Evolutionary conservation across 2,113 vertebrate species (phyloP).

Genomic region (Albula goreensis): DNA sequence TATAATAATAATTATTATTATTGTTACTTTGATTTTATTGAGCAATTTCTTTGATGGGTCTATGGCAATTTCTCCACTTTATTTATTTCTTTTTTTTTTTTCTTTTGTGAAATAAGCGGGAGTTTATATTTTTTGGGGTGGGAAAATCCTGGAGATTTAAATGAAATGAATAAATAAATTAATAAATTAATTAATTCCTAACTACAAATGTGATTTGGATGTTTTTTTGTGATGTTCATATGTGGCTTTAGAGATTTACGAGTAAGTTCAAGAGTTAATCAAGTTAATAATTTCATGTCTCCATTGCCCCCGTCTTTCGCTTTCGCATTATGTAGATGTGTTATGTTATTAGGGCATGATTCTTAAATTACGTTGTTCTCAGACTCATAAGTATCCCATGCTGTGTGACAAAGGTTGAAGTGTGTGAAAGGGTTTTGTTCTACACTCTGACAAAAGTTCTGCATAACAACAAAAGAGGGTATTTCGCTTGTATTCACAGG

Average conservation of each 20-base stretch:
- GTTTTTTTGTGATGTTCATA: constrained; percentile 15
- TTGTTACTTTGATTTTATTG: constrained; percentile 71
- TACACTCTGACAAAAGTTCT: no score
- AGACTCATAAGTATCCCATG: no score
- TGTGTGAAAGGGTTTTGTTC: no score
- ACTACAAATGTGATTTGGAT: constrained; percentile 39
- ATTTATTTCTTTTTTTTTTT: constrained; percentile 15
- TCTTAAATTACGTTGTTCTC: no score
- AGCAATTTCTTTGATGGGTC: constrained; percentile 49
- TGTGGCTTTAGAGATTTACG: background rate
- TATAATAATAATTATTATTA: constrained; percentile 74
- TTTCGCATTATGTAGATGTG: no score
- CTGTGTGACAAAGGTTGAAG: no score
- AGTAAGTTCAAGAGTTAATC: no score
- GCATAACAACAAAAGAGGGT: no score
- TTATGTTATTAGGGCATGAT: no score
- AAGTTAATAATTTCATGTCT: no score
- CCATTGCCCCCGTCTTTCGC: no score
- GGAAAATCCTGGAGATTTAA: constrained; percentile 74
- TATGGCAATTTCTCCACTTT: constrained; percentile 18
- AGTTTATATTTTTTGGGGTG: constrained; percentile 79
- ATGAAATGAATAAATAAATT: constrained; percentile 72
- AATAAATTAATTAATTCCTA: constrained; percentile 76
- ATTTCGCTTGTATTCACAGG: no score
- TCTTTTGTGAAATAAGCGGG: constrained; percentile 66